Base-by-base conservation (phyloP, 2,888 invertebrate genomes). In the Adineta ricciae region DNA sequence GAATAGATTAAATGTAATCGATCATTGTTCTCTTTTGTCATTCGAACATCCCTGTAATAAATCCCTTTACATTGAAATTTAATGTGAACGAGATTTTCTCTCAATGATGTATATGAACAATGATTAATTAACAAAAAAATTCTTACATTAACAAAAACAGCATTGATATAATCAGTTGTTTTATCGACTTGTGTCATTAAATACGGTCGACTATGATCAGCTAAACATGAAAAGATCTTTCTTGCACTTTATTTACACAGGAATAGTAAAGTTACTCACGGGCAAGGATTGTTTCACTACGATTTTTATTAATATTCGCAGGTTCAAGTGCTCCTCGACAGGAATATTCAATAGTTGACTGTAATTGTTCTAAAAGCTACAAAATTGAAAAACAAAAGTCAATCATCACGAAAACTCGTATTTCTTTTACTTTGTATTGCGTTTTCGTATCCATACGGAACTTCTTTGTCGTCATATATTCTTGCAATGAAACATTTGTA, bases 91-190 rank as follows among this genome's bases (percentile, higher is more conserved):
- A 46, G 11, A 46, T 46, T 46, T 46, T 8, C 11, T 46, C 46
- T 46, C 46, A 8, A 46, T 46, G 46, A 46, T 8, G 46, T 46
- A 46, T 46, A 46, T 46, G 46, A 46, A 46, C 46, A 46, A 11
- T 46, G 5, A 46, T 46, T 46, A 46, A 46, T 46, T 46, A 46
- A 8, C 11, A 46, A 8, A 46, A 72, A 36, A 46, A 5, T 24
- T 86, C 87, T 86, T 83, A 88, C 88, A 84, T 88, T 87, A 9
- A 88, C 83, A 84, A 87, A 87, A 27, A 88, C 87, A 21, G 88
- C 88, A 83, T 87, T 88, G 83, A 88, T 87, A 86, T 87, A 88
- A 83, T 88, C 88, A 54, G 87, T 88, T 27, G 87, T 87, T 32
- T 87, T 87, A 27, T 87, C 87, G 24, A 88, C 87, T 38, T 87